Evolutionary conservation across 2,888 invertebrate species (phyloP).

Genomic region (Ornithoptera alexandrae): DNA sequence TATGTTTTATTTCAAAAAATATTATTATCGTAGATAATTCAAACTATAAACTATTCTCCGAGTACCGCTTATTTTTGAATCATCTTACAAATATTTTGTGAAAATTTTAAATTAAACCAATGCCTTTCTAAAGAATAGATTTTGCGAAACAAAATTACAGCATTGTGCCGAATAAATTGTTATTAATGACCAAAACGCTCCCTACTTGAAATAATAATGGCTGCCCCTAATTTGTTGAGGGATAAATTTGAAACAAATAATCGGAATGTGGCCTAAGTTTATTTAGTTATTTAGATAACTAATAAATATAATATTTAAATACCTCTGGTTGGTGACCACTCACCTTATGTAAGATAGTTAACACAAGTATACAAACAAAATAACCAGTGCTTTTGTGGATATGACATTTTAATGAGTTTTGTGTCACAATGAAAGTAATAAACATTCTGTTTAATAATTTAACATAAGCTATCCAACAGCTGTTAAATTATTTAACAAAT

Average conservation of each 20-base stretch:
- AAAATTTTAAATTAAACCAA: slow-evolving; percentile 64
- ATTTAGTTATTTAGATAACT: slow-evolving; percentile 24
- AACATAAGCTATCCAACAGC: no score
- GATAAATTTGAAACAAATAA: slow-evolving; percentile 52
- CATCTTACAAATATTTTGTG: background rate
- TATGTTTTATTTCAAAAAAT: background rate
- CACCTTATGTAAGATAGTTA: no score
- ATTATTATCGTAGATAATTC: background rate
- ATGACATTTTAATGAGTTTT: no score
- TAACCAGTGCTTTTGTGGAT: no score
- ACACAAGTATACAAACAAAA: no score
- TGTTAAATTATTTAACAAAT: no score
- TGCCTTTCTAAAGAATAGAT: slow-evolving; percentile 70
- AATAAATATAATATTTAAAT: slow-evolving; percentile 1
- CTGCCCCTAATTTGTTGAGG: slow-evolving; percentile 58
- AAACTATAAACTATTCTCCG: slow-evolving; percentile 47
- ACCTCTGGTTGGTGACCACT: no score
- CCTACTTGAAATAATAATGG: slow-evolving; percentile 67
- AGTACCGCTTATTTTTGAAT: slow-evolving; percentile 29
- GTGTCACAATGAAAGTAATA: no score
- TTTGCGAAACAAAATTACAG: slow-evolving; percentile 68
- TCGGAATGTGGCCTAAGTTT: slow-evolving; percentile 30
- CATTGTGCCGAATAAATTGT: slow-evolving; percentile 78
- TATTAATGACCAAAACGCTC: slow-evolving; percentile 76
- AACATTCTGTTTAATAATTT: no score